Evolutionary conservation across 2,888 invertebrate species (phyloP).

Genomic region (Chirona hameri): DNA sequence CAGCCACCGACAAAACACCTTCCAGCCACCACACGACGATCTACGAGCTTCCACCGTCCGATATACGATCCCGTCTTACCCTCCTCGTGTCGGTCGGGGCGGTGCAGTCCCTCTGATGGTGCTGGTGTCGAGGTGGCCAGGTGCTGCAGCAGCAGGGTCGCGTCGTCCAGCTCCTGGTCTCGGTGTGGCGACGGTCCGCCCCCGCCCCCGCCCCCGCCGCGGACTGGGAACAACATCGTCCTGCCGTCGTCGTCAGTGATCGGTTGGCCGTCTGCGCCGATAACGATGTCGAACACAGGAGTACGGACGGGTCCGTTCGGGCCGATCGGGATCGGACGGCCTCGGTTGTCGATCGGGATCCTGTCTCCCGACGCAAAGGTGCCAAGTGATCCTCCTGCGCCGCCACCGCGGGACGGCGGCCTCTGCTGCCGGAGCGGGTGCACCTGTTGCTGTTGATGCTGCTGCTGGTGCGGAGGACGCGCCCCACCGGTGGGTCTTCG

Average conservation of each 20-base stretch:
- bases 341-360: conserved; percentile 4
- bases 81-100: no score
- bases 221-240: conserved; percentile 4
- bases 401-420: background rate
- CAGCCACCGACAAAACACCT: no score
- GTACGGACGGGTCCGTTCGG: background rate
- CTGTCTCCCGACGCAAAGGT: background rate
- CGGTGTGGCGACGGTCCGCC: background rate
- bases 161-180: conserved; percentile 10
- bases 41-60: no score
- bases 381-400: background rate
- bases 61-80: no score
- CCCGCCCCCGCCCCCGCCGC: background rate
- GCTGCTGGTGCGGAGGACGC: background rate
- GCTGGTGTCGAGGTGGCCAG: background rate
- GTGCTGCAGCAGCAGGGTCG: conserved; percentile 3
- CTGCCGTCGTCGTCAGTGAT: background rate
- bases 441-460: background rate
- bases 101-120: no score
- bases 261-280: background rate
- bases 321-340: background rate
- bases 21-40: no score
- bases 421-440: background rate
- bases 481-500: background rate
- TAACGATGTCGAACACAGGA: conserved; percentile 3